Conservation (phyloP, 2,797 vertebrate genomes). For the Melanotaenia parkinsoni region DNA sequence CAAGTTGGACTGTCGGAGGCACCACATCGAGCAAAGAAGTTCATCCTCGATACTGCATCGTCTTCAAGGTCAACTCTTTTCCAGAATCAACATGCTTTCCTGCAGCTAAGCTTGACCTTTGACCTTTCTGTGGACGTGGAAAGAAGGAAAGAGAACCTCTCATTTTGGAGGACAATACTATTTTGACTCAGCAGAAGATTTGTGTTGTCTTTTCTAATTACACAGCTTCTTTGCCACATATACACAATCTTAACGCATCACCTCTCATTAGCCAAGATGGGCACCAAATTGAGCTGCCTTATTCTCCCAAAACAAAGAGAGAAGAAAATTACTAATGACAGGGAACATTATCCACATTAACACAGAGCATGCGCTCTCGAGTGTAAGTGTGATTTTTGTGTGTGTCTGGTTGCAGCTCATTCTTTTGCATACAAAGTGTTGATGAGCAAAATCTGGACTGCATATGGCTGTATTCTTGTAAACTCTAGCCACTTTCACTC, state of each 20-base stretch:
- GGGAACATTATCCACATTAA: slow-evolving; percentile 46
- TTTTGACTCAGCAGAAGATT: slow-evolving; percentile 45
- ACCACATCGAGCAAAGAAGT: slow-evolving; percentile 13
- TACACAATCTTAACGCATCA: slow-evolving; percentile 57
- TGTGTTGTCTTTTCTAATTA: slow-evolving; percentile 64
- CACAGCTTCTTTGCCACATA: slow-evolving; percentile 43
- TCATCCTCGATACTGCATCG: neutral
- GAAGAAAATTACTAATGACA: slow-evolving; percentile 64
- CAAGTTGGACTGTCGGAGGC: slow-evolving; percentile 43
- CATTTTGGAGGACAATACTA: slow-evolving; percentile 2
- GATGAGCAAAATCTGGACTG: slow-evolving; percentile 57
- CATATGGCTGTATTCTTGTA: slow-evolving; percentile 74
- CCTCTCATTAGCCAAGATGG: slow-evolving; percentile 61
- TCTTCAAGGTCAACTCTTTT: neutral
- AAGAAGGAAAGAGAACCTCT: neutral
- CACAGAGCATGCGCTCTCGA: slow-evolving; percentile 6
- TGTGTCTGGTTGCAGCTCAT: slow-evolving; percentile 20
- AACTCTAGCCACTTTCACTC: slow-evolving; percentile 77
- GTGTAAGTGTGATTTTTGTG: neutral
- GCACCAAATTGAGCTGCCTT: slow-evolving; percentile 62
- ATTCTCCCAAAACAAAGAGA: slow-evolving; percentile 62
- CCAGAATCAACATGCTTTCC: neutral
- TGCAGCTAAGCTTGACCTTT: slow-evolving; percentile 19
- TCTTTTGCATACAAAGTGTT: slow-evolving; percentile 35
- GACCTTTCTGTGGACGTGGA: slow-evolving; percentile 10